Base-by-base conservation (phyloP, 2,888 invertebrate species). In the Apantesis nais region DNA sequence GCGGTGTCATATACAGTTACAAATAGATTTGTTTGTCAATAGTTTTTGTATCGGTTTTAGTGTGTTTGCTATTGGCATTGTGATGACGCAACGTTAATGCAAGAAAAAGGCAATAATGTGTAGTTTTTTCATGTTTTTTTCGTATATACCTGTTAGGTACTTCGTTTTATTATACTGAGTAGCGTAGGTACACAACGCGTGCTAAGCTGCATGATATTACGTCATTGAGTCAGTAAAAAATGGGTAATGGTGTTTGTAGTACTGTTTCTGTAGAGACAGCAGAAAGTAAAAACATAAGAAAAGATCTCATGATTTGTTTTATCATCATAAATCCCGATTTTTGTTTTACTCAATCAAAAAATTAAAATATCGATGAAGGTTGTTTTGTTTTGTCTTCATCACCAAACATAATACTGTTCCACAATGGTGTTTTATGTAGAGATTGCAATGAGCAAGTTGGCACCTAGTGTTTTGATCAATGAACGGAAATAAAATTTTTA, bases 1-100 rank as follows among this genome's bases (percentile, higher is more conserved):
- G 37, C 44, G 25, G 22, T 70, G 69, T 68, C 64, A 19, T 31
- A 58, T 62, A 66, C 65, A 62, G 67, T 64, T 68, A 31, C n/a
- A 62, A 62, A 31, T 25, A n/a, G 31, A 1, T 31, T 58, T 63
- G n/a, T 39, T 31, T 52, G 14, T 67, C 44, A 52, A 22, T 25
- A 12, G 34, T 61, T 69, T 67, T 73, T 71, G 60, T 25, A 31
- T 19, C 22, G 29, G 34, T 73, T 62, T 62, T 34, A 39, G 11
- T 60, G 31, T 44, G 0, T n/a, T 52, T 58, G 52, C 12, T 39
- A 55, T 1, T 63, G 1, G 22, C 29, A 66, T 67, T 25, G 55
- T 61, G 3, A 37, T 62, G 29, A 68, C n/a, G 29, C 9, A 48
- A 67, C n/a, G 14, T 41, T 14, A 22, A 12, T 19, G 14, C 25